These are phyloP conservation scores for Pinna nobilis DNA, from an alignment of 1,140 invertebrate species.

Conservation along the genomic window DNA sequence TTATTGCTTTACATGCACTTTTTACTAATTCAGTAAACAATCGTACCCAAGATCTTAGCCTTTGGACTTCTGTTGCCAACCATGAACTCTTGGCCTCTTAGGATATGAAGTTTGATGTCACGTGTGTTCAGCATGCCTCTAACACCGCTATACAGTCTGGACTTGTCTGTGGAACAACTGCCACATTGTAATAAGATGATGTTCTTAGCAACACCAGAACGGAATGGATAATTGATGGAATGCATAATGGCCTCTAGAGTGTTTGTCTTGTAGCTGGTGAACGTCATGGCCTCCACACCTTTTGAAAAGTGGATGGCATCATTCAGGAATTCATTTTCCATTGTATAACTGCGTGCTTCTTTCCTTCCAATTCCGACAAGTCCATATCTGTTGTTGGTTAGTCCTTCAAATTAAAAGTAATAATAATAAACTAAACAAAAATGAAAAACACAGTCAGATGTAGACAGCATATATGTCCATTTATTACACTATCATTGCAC, in stretches of 20 bases:
- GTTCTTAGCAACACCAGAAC: conserved; percentile 89
- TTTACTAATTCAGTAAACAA: too few relatives aligned
- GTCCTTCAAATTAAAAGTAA: conserved; percentile 45
- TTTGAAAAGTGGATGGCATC: conserved; percentile 65
- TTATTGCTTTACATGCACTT: too few relatives aligned
- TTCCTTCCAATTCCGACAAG: conserved; percentile 84
- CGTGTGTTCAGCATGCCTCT: conserved; percentile 85
- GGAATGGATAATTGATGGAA: conserved; percentile 85
- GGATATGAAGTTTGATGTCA: conserved; percentile 86
- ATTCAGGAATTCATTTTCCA: conserved; percentile 74
- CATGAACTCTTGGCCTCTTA: conserved; percentile 78
- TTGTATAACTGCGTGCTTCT: conserved; percentile 74
- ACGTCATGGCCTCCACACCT: conserved; percentile 63
- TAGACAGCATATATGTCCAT: too few relatives aligned
- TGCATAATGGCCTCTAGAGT: conserved; percentile 83
- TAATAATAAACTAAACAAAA: too few relatives aligned
- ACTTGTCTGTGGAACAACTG: conserved; percentile 74
- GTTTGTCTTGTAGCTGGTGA: conserved; percentile 52
- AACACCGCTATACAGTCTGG: conserved; percentile 86
- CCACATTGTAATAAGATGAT: conserved; percentile 81
- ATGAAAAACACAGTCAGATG: too few relatives aligned
- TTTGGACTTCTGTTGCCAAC: conserved; percentile 46
- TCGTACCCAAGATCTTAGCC: conserved; percentile 45
- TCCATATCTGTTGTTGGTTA: conserved; percentile 80
- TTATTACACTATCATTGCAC: too few relatives aligned